Evolutionary conservation across 1,140 invertebrate species (phyloP).

Genomic region (Neotoxoptera formosana): DNA sequence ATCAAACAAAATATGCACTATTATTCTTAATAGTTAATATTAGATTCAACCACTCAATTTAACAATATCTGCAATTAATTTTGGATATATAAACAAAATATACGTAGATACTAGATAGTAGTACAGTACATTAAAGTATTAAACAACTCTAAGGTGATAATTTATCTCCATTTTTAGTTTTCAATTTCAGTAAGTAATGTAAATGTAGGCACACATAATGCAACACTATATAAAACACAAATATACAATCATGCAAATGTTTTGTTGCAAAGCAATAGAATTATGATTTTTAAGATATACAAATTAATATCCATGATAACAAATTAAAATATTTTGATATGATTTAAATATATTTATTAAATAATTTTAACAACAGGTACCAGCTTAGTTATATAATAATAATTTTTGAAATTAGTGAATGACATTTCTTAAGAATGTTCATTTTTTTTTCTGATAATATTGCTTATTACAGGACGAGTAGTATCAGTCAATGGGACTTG

Average conservation of each 20-base stretch:
- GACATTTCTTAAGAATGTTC: background rate
- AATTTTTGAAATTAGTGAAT: background rate
- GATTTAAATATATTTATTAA: background rate
- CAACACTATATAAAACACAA: background rate
- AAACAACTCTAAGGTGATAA: too few species aligned
- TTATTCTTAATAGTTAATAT: background rate
- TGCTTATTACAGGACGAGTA: constrained; percentile 32
- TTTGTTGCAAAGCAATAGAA: background rate
- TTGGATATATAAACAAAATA: background rate
- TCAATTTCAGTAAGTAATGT: background rate
- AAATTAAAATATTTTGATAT: background rate
- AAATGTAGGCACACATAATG: background rate
- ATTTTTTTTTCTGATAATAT: constrained; percentile 31
- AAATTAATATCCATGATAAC: background rate
- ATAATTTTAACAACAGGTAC: background rate
- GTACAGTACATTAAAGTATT: too few species aligned
- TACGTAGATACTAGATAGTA: too few species aligned
- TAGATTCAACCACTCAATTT: background rate
- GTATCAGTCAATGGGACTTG: constrained; percentile 11
- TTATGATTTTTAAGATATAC: background rate
- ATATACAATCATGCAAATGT: background rate
- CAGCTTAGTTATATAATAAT: background rate
- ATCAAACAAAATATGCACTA: background rate
- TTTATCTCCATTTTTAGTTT: background rate
- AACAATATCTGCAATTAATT: background rate